Percentiles rank a stretch among this genome's conserved stretches.
Conservation (phyloP, 2,113 vertebrate genomes). For the Erythrocebus patas region DNA sequence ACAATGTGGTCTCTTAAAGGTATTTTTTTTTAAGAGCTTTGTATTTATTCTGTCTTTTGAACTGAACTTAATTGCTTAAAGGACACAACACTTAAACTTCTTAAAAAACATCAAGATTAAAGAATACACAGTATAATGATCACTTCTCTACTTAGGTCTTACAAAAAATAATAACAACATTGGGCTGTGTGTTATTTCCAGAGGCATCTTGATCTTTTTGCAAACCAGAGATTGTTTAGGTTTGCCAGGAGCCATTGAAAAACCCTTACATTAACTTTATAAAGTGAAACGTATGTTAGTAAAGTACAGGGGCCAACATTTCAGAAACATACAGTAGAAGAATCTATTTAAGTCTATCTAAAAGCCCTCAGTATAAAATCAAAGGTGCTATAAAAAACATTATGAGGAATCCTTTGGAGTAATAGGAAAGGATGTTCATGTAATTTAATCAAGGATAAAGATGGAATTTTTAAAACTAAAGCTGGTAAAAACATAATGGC, state of each 20-base stretch:
- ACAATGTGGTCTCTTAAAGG: neutral
- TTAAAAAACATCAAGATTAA: slow-evolving; percentile 42
- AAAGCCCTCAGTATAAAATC: neutral
- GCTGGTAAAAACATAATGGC: neutral
- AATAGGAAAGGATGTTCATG: neutral
- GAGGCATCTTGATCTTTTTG: neutral
- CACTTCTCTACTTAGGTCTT: neutral
- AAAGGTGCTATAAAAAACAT: slow-evolving; percentile 39
- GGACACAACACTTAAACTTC: neutral
- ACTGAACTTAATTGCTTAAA: slow-evolving; percentile 22
- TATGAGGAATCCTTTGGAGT: neutral
- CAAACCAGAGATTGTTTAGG: neutral
- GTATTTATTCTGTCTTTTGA: neutral
- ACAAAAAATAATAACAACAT: neutral
- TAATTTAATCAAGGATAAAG: slow-evolving; percentile 18
- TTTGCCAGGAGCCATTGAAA: slow-evolving; percentile 1
- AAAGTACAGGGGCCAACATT: neutral
- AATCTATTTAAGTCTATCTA: slow-evolving; percentile 17
- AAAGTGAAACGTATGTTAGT: neutral
- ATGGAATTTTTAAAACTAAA: neutral
- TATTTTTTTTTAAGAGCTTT: neutral
- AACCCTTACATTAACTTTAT: neutral
- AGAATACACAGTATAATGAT: neutral
- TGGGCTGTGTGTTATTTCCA: neutral
- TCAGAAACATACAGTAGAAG: neutral